These are phyloP conservation scores for Odontophorus gujanensis DNA, from an alignment of 2,113 vertebrate species.

Conservation along the genomic window DNA sequence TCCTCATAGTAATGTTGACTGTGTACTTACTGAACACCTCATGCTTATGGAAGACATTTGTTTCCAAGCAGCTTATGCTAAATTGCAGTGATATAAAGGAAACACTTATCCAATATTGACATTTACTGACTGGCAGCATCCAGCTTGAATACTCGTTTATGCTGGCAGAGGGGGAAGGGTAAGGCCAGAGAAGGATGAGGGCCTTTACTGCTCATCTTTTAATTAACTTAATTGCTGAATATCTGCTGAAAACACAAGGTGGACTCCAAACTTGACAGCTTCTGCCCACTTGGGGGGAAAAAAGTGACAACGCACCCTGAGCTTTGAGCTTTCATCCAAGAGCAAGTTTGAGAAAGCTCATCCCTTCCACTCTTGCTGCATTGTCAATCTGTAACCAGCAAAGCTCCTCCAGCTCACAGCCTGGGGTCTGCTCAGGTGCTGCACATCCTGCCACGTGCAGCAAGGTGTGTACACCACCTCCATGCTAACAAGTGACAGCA, in stretches of 20 bases:
- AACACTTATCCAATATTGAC: conserved; percentile 82
- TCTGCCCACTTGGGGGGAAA: background rate
- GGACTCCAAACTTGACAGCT: background rate
- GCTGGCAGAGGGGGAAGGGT: background rate
- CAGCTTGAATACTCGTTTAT: conserved; percentile 67
- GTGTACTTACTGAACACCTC: conserved; percentile 73
- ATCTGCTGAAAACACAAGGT: background rate
- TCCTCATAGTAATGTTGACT: conserved; percentile 73
- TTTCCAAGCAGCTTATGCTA: conserved; percentile 82
- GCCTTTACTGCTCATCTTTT: background rate
- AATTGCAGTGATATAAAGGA: conserved; percentile 79
- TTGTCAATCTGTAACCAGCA: background rate
- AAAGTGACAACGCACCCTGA: background rate
- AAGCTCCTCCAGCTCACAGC: background rate
- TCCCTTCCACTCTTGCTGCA: accelerated
- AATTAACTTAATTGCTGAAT: background rate
- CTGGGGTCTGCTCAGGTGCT: background rate
- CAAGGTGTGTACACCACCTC: accelerated
- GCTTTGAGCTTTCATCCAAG: background rate
- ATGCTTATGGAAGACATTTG: conserved; percentile 77
- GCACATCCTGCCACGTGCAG: background rate
- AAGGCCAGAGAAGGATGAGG: background rate
- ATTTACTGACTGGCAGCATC: conserved; percentile 78
- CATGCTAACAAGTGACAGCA: background rate
- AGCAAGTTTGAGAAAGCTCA: background rate